Base-by-base conservation (phyloP, 1,140 invertebrate species). In the Drosophila pallidifrons region DNA sequence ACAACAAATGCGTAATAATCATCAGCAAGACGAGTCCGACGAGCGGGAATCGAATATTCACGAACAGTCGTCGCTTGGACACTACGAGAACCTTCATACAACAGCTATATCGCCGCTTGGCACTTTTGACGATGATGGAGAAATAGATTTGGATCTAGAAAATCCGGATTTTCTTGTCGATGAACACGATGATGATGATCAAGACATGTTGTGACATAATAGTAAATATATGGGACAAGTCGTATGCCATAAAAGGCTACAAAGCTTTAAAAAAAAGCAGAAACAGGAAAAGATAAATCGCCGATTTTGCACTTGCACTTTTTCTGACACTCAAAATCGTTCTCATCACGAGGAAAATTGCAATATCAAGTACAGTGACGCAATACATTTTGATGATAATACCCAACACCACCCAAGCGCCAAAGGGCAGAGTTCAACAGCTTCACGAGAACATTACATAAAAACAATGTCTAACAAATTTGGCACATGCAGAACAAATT, bases 161-260 rank as follows among this genome's bases (percentile, higher is more conserved):
- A 78, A 83, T 13, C 81, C 91, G 49, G 93, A 93, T 51, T 92
- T 93, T 41, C 85, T 93, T 11, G 93, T 93, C 51, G 93, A 93
- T 76, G 81, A 93, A n/a, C 92, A 93, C 66, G 91, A 86, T 30
- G 93, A 93, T 77, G 93, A 93, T 86, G 77, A 82, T 1, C 76
- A 77, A 4, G 86, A 93, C 49, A 93, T 94, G 91, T 94, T 94
- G 93, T 94, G 93, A 94, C 93, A 94, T 58, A 78, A 77, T 82
- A 57, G 51, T 49, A 74, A 66, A 64, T 32, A 25, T 30, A 47
- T 25, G 16, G 52, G 35, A 65, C 38, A 41, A 47, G 15, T 10
- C 8, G 35, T n/a, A 67, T 49, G 30, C 35, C 66, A 45, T 30
- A 46, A 68, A 35, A 41, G 43, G 32, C n/a, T 41, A 4, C 11